phyloP scores from a whole-genome alignment of 2,888 invertebrate genomes.

The Argyresthia goedartella region DNA sequence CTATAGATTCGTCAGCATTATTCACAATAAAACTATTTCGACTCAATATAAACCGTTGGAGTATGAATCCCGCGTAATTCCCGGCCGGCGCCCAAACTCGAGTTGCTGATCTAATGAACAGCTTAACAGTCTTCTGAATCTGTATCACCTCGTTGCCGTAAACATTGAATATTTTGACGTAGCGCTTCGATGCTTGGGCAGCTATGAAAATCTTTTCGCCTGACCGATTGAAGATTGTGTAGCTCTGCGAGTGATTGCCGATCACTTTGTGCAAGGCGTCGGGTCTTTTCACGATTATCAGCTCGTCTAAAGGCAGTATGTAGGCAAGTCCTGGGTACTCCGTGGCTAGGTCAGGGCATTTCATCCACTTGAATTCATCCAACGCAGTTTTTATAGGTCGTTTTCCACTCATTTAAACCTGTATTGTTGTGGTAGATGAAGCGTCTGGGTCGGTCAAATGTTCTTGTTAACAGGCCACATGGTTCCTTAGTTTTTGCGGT shows the following conservation, averaged over 20 bases:
- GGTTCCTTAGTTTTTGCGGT: neutral
- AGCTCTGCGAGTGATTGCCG: conserved; percentile 21
- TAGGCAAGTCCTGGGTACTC: conserved; percentile 37
- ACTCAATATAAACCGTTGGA: conserved; percentile 14
- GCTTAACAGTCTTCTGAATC: conserved; percentile 21
- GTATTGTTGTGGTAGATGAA: neutral
- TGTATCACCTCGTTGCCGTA: conserved; percentile 46
- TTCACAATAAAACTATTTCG: conserved; percentile 24
- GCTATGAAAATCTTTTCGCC: conserved; percentile 45
- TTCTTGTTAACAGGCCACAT: neutral
- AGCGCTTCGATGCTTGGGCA: conserved; percentile 19
- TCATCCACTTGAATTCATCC: conserved; percentile 31
- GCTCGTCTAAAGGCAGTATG: conserved; percentile 25
- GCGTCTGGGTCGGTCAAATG: neutral
- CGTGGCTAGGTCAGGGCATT: conserved; percentile 27
- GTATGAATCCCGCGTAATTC: conserved; percentile 31
- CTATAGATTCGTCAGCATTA: conserved; percentile 17
- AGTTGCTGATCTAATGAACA: conserved; percentile 21
- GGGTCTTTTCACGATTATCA: conserved; percentile 27
- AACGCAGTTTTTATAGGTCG: neutral
- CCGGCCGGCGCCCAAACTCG: conserved; percentile 43
- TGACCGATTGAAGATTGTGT: conserved; percentile 36
- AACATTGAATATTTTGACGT: conserved; percentile 34
- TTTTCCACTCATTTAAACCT: neutral
- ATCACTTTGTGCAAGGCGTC: conserved; percentile 34